phyloP scores from a whole-genome alignment of 1,140 invertebrate genomes.

The Matsumurasca onukii region DNA sequence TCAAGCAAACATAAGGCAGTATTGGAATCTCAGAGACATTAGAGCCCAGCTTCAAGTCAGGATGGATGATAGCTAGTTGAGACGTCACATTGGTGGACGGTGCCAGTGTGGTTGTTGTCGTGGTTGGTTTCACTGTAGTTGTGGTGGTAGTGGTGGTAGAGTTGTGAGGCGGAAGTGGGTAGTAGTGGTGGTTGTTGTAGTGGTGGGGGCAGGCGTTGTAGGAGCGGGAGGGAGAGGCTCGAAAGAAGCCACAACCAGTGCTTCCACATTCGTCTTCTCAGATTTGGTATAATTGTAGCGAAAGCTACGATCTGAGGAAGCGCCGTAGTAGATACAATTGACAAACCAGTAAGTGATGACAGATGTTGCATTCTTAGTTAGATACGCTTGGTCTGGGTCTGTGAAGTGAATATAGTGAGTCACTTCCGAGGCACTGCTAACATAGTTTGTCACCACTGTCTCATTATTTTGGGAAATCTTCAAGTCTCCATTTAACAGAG shows the following conservation, averaged over 20 bases:
- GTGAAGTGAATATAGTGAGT: conserved; percentile 59
- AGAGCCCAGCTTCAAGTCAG: conserved; percentile 49
- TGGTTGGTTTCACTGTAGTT: conserved; percentile 37
- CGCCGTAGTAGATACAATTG: conserved; percentile 69
- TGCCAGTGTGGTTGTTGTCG: conserved; percentile 30
- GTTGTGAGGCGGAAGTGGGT: background rate
- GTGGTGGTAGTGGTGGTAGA: conserved; percentile 38
- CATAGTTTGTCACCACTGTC: conserved; percentile 55
- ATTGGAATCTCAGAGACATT: conserved; percentile 20
- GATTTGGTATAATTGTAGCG: background rate
- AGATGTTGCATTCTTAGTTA: conserved; percentile 60
- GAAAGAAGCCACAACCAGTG: conserved; percentile 65
- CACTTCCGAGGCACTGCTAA: conserved; percentile 59
- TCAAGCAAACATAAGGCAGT: conserved; percentile 43
- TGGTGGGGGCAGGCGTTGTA: conserved; percentile 40
- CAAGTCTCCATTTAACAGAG: conserved; percentile 63
- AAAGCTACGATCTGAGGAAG: conserved; percentile 59
- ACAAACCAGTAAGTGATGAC: conserved; percentile 74
- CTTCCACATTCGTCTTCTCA: conserved; percentile 54
- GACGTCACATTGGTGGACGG: conserved; percentile 34
- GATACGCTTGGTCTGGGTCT: conserved; percentile 58
- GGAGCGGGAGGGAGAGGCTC: conserved; percentile 45
- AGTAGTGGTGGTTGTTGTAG: conserved; percentile 33
- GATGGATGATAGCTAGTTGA: conserved; percentile 50
- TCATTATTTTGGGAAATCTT: conserved; percentile 61